Evolutionary conservation across 2,888 invertebrate species (phyloP).

Genomic region (Hemistola chrysoprasaria): DNA sequence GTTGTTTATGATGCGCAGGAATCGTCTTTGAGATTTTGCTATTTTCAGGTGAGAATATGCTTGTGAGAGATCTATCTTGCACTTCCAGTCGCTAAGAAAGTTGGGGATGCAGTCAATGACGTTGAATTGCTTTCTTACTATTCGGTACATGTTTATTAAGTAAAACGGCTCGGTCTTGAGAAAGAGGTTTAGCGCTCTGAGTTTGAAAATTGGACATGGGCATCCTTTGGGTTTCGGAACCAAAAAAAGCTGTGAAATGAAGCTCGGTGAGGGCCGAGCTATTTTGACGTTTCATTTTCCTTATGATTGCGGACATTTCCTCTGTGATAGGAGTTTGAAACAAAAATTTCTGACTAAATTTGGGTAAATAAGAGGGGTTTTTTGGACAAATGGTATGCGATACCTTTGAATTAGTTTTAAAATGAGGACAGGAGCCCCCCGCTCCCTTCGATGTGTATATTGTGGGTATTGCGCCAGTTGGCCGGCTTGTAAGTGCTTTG

Average conservation of each 20-base stretch:
- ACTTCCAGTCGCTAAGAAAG: conserved; percentile 31
- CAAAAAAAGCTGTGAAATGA: conserved; percentile 24
- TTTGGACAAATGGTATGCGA: conserved; percentile 15
- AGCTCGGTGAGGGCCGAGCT: conserved; percentile 18
- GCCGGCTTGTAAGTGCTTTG: conserved; percentile 11
- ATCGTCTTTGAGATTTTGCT: conserved; percentile 21
- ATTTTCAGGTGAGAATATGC: conserved; percentile 32
- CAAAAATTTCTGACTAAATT: conserved; percentile 2
- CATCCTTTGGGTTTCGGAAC: conserved; percentile 24
- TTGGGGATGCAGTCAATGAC: conserved; percentile 30
- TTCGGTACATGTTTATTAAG: conserved; percentile 28
- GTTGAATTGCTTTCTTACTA: no score
- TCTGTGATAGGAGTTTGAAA: not conserved
- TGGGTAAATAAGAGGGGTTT: conserved; percentile 8
- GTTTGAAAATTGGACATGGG: conserved; percentile 26
- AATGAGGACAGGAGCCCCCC: conserved; percentile 8
- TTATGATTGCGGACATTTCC: conserved; percentile 13
- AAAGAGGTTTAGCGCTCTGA: conserved; percentile 25
- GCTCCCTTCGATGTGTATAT: conserved; percentile 2
- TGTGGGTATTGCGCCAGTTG: conserved; percentile 5
- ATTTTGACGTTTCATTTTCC: conserved; percentile 8
- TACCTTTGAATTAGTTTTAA: conserved; percentile 9
- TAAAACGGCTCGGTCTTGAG: conserved; percentile 23
- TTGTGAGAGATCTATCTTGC: conserved; percentile 8
- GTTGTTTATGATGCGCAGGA: conserved; percentile 27